Evolutionary conservation across 2,113 vertebrate species (phyloP).

Genomic region (Microtus ochrogaster): DNA sequence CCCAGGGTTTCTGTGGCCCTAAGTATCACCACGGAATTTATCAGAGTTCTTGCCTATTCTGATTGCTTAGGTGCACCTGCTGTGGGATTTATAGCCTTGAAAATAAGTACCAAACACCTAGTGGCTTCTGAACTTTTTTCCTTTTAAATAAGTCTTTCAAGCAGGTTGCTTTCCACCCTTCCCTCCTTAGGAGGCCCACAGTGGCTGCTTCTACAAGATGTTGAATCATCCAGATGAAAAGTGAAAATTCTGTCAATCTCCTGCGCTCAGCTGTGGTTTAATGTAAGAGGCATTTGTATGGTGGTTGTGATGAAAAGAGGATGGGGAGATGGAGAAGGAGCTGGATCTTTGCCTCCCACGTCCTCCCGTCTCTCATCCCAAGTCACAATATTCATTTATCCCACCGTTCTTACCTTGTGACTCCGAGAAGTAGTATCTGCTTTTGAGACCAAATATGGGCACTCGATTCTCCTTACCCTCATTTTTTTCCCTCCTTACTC

Average conservation of each 20-base stretch:
- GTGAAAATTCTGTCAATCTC: conserved; percentile 81
- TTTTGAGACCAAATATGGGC: conserved; percentile 32
- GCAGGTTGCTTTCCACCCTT: conserved; percentile 72
- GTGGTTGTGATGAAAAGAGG: conserved; percentile 56
- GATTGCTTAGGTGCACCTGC: conserved; percentile 79
- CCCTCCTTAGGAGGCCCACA: conserved; percentile 78
- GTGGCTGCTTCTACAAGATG: conserved; percentile 76
- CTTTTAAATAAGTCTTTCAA: conserved; percentile 71
- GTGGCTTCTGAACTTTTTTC: conserved; percentile 80
- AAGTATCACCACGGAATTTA: conserved; percentile 78
- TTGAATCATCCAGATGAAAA: conserved; percentile 80
- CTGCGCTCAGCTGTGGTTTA: conserved; percentile 76
- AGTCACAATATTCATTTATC: conserved; percentile 1
- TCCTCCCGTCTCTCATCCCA: not conserved
- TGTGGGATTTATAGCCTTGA: conserved; percentile 84
- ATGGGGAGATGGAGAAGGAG: conserved; percentile 39
- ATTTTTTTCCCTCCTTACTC: not conserved
- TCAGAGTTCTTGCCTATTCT: conserved; percentile 78
- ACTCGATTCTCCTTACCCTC: not conserved
- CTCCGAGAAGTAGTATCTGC: not conserved
- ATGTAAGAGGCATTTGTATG: conserved; percentile 75
- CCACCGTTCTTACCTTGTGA: not conserved
- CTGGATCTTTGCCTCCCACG: not conserved
- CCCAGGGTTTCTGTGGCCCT: conserved; percentile 79
- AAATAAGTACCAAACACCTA: conserved; percentile 83